These are phyloP conservation scores for Manduca sexta DNA, from an alignment of 1,140 invertebrate species.

Conservation along the genomic window DNA sequence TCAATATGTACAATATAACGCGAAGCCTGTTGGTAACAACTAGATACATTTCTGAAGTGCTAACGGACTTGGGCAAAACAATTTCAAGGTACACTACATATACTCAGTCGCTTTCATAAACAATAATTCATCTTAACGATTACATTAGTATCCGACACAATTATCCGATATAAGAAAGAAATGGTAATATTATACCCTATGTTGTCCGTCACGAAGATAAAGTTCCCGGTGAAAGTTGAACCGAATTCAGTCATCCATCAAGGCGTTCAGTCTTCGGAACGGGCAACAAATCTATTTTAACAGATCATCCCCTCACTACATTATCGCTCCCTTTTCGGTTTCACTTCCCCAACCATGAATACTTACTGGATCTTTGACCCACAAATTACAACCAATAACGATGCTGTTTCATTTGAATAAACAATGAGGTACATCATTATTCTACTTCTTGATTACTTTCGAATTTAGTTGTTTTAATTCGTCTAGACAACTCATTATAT, in stretches of 20 bases:
- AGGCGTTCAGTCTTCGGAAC: slow-evolving; percentile 43
- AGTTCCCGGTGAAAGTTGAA: slow-evolving; percentile 40
- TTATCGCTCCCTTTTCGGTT: slow-evolving; percentile 47
- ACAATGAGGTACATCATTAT: too few relatives aligned
- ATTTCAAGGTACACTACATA: slow-evolving; percentile 23
- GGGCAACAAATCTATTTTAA: slow-evolving; percentile 60
- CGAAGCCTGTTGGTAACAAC: slow-evolving; percentile 2
- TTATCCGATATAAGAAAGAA: slow-evolving; percentile 37
- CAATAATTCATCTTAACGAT: slow-evolving; percentile 22
- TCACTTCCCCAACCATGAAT: slow-evolving; percentile 12
- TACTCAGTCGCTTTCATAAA: slow-evolving; percentile 55
- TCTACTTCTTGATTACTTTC: too few relatives aligned
- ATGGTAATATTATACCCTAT: slow-evolving; percentile 9
- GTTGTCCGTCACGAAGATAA: slow-evolving; percentile 17
- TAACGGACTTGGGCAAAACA: slow-evolving; percentile 21
- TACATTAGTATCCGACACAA: slow-evolving; percentile 27
- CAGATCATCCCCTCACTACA: slow-evolving; percentile 60
- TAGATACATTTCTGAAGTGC: slow-evolving; percentile 5
- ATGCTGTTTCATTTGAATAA: too few relatives aligned
- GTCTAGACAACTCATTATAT: too few relatives aligned
- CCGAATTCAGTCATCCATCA: slow-evolving; percentile 59
- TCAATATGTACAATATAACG: slow-evolving; percentile 51
- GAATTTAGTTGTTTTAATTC: too few relatives aligned
- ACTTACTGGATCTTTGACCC: background rate
- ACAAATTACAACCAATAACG: background rate